These are phyloP conservation scores for Oophaga sylvatica DNA, from an alignment of 2,797 vertebrate species.

Conservation along the genomic window DNA sequence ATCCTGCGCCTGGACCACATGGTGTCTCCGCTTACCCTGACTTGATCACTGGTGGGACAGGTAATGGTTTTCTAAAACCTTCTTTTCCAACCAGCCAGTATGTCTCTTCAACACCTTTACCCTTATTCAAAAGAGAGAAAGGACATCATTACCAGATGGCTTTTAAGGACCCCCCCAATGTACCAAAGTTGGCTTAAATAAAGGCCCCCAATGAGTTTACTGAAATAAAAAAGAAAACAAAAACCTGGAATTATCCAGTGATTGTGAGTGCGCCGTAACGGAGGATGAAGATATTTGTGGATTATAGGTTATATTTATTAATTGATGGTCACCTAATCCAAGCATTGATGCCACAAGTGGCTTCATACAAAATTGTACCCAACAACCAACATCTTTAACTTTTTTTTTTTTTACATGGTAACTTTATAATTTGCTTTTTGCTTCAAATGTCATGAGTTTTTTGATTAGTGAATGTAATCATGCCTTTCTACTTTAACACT, in stretches of 20 bases:
- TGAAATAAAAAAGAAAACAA: not conserved
- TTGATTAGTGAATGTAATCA: not conserved
- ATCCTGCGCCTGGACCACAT: conserved; percentile 42
- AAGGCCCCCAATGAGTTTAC: not conserved
- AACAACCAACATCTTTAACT: not conserved
- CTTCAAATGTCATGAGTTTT: not conserved
- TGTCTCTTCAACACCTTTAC: conserved; percentile 86
- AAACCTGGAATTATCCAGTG: not conserved
- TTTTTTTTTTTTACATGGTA: not conserved
- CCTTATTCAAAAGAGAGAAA: conserved; percentile 72
- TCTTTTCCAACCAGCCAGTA: conserved; percentile 88
- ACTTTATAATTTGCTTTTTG: not conserved
- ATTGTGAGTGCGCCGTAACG: not conserved
- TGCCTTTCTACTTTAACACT: not conserved
- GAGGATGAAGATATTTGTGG: not conserved
- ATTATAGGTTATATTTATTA: not conserved
- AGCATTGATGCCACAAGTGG: not conserved
- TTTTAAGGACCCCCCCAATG: conserved; percentile 11
- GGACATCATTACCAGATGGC: conserved; percentile 52
- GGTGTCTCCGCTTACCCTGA: conserved; percentile 71
- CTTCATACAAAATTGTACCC: not conserved
- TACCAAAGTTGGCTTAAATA: conserved; percentile 31
- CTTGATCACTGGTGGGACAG: conserved; percentile 80
- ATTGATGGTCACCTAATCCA: not conserved
- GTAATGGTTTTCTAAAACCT: conserved; percentile 87